These are phyloP conservation scores for Glareola pratincola DNA, from an alignment of 2,113 vertebrate species.

Conservation along the genomic window DNA sequence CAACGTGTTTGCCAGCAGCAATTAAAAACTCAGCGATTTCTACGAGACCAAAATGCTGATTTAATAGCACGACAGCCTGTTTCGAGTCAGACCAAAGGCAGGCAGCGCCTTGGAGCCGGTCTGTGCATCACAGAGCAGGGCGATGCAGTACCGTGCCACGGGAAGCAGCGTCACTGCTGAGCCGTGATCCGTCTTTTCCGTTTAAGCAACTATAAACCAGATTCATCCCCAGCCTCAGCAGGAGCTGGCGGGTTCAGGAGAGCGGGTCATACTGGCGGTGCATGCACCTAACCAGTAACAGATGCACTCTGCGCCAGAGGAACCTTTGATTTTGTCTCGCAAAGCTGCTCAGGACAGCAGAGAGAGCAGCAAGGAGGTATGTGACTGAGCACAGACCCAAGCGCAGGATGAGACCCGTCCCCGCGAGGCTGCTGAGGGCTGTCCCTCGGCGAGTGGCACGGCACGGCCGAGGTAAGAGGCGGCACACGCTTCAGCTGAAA, in stretches of 20 bases:
- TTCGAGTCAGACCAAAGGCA: background rate
- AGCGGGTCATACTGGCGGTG: fast-evolving
- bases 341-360: background rate
- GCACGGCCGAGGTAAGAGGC: background rate
- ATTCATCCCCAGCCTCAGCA: background rate
- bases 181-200: background rate
- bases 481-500: background rate
- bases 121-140: background rate
- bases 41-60: background rate
- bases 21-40: background rate
- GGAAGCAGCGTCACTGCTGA: background rate
- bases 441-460: fast-evolving
- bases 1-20: fast-evolving
- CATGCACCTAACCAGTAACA: background rate
- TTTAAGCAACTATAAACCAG: background rate
- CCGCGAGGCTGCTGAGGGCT: background rate
- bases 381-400: too few species aligned
- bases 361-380: background rate
- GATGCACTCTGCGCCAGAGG: fast-evolving
- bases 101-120: background rate
- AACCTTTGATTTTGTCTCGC: background rate
- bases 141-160: fast-evolving
- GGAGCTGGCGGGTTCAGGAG: background rate
- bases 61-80: background rate
- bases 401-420: background rate